Evolutionary conservation across 1,140 invertebrate genomes (phyloP).

Genomic region (Cydia pomonella): DNA sequence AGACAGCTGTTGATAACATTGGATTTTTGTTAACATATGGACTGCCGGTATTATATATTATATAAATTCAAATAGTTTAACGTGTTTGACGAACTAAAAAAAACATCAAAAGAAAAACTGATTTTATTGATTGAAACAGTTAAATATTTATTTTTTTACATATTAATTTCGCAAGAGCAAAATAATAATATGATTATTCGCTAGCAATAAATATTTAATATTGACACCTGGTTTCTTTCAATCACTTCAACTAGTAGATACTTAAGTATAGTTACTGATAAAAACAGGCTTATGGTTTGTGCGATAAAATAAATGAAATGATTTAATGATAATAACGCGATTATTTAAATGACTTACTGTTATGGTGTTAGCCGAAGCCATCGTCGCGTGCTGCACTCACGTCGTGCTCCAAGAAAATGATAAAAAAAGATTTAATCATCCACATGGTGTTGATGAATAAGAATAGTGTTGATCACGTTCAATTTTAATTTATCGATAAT

Average conservation of each 20-base stretch:
- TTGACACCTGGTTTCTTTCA: neutral
- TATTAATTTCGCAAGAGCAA: neutral
- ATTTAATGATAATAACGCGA: neutral
- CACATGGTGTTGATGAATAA: neutral
- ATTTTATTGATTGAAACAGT: too few species aligned
- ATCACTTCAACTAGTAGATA: neutral
- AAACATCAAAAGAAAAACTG: too few species aligned
- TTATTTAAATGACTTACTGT: constrained; percentile 35
- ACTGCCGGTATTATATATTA: too few species aligned
- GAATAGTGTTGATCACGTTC: neutral
- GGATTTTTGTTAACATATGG: too few species aligned
- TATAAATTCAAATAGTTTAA: too few species aligned
- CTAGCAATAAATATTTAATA: neutral
- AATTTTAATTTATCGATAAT: constrained; percentile 5
- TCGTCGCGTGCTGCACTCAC: constrained; percentile 18
- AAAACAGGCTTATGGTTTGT: too few species aligned
- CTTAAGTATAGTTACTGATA: neutral
- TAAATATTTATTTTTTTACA: neutral
- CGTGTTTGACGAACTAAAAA: too few species aligned
- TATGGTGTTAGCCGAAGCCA: constrained; percentile 31
- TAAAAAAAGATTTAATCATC: constrained; percentile 17
- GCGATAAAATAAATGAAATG: neutral
- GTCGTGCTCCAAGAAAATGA: constrained; percentile 32
- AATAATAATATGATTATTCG: neutral
- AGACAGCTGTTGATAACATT: too few species aligned